Evolutionary conservation across 2,113 vertebrate genomes (phyloP).

Genomic region (Perognathus longimembris): DNA sequence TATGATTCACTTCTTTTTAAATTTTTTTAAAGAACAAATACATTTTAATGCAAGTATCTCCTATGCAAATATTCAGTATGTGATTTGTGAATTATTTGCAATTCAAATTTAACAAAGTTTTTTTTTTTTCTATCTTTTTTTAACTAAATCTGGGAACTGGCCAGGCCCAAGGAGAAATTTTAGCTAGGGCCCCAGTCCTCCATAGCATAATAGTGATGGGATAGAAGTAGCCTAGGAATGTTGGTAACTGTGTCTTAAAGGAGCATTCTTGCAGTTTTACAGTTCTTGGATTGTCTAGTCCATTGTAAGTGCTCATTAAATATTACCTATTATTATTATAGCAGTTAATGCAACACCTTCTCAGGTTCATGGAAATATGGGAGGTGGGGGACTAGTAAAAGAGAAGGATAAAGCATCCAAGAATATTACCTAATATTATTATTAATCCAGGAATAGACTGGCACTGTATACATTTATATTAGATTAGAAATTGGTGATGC

Average conservation of each 20-base stretch:
- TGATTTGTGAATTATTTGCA: background rate
- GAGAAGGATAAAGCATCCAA: background rate
- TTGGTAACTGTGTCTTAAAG: background rate
- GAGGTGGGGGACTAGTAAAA: too few relatives aligned
- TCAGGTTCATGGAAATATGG: background rate
- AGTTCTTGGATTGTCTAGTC: background rate
- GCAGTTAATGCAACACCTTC: background rate
- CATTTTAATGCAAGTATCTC: background rate
- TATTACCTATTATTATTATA: background rate
- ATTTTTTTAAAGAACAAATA: background rate
- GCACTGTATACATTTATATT: background rate
- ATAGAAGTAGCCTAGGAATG: background rate
- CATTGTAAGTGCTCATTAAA: background rate
- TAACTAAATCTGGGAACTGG: background rate
- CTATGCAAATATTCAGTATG: background rate
- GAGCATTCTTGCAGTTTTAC: background rate
- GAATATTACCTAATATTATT: background rate
- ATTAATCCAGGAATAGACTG: background rate
- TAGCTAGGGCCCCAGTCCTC: background rate
- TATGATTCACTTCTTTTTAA: background rate
- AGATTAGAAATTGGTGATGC: background rate
- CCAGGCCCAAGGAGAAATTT: background rate
- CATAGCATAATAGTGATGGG: background rate
- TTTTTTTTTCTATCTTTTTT: background rate
- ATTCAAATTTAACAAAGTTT: conserved; percentile 11